Evolutionary conservation across 1,140 invertebrate genomes (phyloP).

Genomic region (Heliothis virescens): DNA sequence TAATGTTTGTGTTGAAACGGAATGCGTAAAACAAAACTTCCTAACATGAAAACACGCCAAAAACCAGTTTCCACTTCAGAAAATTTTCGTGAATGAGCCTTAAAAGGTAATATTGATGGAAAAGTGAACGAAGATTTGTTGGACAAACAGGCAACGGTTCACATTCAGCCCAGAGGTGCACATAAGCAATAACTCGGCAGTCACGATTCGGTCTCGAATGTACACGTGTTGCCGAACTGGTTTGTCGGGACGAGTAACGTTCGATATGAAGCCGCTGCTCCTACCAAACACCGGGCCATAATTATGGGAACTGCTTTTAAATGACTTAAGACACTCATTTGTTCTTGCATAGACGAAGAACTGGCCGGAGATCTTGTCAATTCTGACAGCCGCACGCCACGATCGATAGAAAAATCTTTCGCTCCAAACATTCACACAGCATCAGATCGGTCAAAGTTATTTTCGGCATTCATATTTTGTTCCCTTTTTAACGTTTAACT

Average conservation of each 20-base stretch:
- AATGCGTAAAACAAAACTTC: no score
- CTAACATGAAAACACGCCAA: no score
- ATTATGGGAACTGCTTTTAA: background rate
- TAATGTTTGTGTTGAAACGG: no score
- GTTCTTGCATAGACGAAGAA: no score
- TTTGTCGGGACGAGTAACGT: constrained; percentile 54
- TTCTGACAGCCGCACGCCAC: no score
- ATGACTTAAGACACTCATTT: background rate
- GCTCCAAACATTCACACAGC: no score
- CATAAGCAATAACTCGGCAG: constrained; percentile 65
- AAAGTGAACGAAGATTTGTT: constrained; percentile 25
- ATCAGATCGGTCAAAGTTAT: background rate
- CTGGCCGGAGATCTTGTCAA: no score
- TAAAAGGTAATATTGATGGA: constrained; percentile 1
- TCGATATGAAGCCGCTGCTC: background rate
- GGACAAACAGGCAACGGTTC: constrained; percentile 19
- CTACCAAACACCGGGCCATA: constrained; percentile 7
- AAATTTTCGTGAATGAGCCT: background rate
- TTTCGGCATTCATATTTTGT: no score
- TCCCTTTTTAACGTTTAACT: no score
- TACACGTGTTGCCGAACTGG: constrained; percentile 71
- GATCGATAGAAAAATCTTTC: no score
- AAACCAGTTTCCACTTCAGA: no score
- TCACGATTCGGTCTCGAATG: constrained; percentile 63
- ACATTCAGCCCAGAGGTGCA: constrained; percentile 15